Conservation (phyloP, 2,113 vertebrate genomes). For the Zosterops hypoxanthus region DNA sequence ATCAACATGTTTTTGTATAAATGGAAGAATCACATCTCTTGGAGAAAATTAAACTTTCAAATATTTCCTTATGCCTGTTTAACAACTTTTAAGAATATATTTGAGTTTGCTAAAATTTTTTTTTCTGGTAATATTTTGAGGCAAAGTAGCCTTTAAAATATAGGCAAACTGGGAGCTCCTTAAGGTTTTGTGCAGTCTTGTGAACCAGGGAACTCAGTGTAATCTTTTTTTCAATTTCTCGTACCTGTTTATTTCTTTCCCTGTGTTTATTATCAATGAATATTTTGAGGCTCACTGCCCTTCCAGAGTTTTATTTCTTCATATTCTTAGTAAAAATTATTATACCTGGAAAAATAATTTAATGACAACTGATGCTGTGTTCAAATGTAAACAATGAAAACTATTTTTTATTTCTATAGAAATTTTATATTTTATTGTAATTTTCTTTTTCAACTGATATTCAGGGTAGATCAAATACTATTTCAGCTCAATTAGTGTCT, state of each 20-base stretch:
- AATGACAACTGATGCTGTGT: neutral
- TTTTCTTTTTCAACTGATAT: neutral
- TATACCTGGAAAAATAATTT: neutral
- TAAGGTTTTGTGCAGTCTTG: neutral
- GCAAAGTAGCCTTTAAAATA: neutral
- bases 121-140: neutral
- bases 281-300: neutral
- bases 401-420: neutral
- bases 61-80: neutral
- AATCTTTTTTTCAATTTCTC: neutral
- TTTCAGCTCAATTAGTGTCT: neutral
- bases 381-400: neutral
- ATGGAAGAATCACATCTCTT: neutral
- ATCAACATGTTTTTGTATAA: neutral
- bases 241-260: neutral
- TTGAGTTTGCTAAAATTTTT: neutral
- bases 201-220: neutral
- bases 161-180: neutral
- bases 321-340: neutral
- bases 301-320: neutral
- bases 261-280: neutral
- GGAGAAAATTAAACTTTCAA: neutral
- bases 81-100: neutral
- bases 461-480: neutral
- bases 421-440: neutral